A percentile compares a stretch with the other conserved stretches of the same genome.
Evolutionary conservation across 37 sponge, comb jelly and placozoan species (phyloP).

Genomic region (Cliona cf. orientalis): DNA sequence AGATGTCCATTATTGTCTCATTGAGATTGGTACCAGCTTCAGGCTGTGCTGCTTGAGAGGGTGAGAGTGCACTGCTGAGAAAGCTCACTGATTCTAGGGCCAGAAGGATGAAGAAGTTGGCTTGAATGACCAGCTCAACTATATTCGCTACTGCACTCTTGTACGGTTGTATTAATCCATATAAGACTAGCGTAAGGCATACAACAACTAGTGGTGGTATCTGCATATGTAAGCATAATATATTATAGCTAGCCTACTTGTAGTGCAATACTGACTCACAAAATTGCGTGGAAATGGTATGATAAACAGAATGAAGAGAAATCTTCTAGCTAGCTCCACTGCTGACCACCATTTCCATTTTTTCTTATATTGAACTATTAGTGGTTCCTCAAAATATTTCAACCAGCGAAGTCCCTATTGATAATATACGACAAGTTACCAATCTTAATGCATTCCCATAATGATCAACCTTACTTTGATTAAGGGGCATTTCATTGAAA

Average conservation of each 20-base stretch:
- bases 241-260: no score
- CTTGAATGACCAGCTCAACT: slow-evolving; percentile 28
- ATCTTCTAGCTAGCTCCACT: slow-evolving; percentile 64
- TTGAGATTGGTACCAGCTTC: no score
- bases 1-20: no score
- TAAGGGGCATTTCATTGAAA: not conserved
- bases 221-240: slow-evolving; percentile 12
- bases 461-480: no score
- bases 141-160: slow-evolving; percentile 24
- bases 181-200: slow-evolving; percentile 2
- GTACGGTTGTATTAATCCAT: slow-evolving; percentile 63
- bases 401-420: slow-evolving; percentile 6
- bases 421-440: no score
- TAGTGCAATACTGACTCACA: no score
- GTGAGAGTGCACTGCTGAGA: no score
- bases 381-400: not conserved
- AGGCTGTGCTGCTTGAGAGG: no score
- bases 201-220: slow-evolving; percentile 17
- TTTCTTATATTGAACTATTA: slow-evolving; percentile 31
- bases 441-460: not conserved
- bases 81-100: no score
- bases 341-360: slow-evolving; percentile 58
- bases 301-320: slow-evolving; percentile 52
- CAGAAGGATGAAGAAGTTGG: slow-evolving; percentile 47
- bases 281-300: slow-evolving; percentile 45